phyloP scores from a whole-genome alignment of 2,888 invertebrate genomes.

The Muscina levida region DNA sequence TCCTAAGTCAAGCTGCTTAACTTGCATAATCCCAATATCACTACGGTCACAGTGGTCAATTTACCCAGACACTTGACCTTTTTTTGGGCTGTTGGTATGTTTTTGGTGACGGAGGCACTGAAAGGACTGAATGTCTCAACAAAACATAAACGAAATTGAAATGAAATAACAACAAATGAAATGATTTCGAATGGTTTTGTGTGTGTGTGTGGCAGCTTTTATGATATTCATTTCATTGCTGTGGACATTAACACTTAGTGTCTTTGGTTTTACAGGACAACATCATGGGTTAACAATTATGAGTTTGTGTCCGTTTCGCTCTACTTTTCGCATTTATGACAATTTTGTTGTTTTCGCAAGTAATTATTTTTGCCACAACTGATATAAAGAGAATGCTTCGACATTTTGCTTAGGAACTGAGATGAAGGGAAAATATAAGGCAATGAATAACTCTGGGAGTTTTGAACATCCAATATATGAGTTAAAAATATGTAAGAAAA shows the following conservation, averaged over 20 bases:
- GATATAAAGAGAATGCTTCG: too few relatives aligned
- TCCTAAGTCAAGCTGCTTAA: conserved; percentile 73
- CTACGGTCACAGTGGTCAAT: conserved; percentile 70
- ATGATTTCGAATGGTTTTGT: conserved; percentile 10
- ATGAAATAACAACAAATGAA: conserved; percentile 31
- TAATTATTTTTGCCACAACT: too few relatives aligned
- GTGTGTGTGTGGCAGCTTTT: conserved; percentile 41
- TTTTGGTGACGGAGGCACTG: not conserved
- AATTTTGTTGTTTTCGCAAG: too few relatives aligned
- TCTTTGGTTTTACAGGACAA: conserved; percentile 34
- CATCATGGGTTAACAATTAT: conserved; percentile 62
- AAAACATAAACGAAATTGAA: conserved; percentile 20
- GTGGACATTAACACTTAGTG: conserved; percentile 52
- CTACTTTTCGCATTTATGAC: not conserved
- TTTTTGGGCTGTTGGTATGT: conserved; percentile 53
- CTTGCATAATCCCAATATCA: conserved; percentile 77
- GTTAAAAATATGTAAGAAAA: too few relatives aligned
- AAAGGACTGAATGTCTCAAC: not conserved
- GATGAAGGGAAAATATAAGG: too few relatives aligned
- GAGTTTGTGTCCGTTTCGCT: conserved; percentile 22
- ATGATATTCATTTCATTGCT: conserved; percentile 55
- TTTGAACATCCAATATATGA: too few relatives aligned
- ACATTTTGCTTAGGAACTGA: too few relatives aligned
- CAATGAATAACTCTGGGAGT: too few relatives aligned
- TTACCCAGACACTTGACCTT: conserved; percentile 73